phyloP scores from a whole-genome alignment of 2,797 vertebrate genomes.

The Myotis myotis region DNA sequence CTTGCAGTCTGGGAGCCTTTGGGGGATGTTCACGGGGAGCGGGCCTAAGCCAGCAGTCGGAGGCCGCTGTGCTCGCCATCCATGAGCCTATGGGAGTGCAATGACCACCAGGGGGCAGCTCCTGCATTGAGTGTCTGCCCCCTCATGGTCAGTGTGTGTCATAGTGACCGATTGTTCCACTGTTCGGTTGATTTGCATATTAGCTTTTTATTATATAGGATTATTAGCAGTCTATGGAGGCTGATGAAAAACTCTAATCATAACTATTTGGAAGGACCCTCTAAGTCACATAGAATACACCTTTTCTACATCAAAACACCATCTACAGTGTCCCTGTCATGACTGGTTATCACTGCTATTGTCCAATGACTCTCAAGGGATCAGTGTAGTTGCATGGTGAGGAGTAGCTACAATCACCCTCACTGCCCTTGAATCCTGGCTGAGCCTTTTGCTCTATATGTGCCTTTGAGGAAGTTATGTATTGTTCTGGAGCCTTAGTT shows the following conservation, averaged over 20 bases:
- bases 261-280: neutral
- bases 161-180: no score
- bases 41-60: no score
- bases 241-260: neutral
- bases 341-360: neutral
- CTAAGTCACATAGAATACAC: neutral
- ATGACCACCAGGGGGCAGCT: no score
- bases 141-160: no score
- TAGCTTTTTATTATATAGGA: no score
- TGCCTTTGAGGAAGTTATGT: neutral
- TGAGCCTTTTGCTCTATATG: neutral
- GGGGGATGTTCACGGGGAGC: no score
- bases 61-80: no score
- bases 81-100: no score
- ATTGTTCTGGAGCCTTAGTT: neutral
- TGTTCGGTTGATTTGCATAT: no score
- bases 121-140: no score
- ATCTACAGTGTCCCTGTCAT: neutral
- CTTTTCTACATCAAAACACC: neutral
- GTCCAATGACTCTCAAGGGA: neutral
- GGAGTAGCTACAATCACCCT: neutral
- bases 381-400: neutral
- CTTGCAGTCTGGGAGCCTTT: no score
- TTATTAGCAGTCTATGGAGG: neutral
- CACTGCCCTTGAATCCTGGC: neutral